Evolutionary conservation across 1,140 invertebrate species (phyloP), one percentile per base, ranked within the genome.

Genomic region (Bactericera cockerelli): DNA sequence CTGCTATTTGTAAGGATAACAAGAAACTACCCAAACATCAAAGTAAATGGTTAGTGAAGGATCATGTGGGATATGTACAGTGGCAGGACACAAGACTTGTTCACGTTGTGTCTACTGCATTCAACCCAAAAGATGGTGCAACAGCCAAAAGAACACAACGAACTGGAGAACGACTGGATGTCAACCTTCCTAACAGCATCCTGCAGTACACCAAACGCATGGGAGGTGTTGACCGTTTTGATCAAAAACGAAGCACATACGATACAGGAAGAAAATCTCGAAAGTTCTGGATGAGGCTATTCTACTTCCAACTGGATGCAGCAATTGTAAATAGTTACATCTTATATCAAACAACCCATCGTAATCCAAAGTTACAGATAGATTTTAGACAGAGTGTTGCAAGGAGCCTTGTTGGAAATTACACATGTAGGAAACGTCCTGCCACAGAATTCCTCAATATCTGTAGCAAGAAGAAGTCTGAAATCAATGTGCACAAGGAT

Each of bases 141-240:
- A 13, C 25, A 11, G 63, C 63, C 26, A 63, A 64, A 53, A 58
- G 56, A 19, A 61, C 39, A 55, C 38, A 63, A 26, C 26, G 49
- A 14, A 26, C n/a, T 49, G 39, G 54, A 31, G 25, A 53, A 60
- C 58, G 55, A 16, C 57, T 62, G 42, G 26, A 57, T 38, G 61
- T 64, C 26, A 57, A 38, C 21, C 59, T 55, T 38, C 61, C 62
- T 21, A 39, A 55, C 36, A 26, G 56, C 26, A 36, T 66, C 22
- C 2, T 53, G 16, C 19, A 63, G 2, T 66, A 66, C 54, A 64
- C 64, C 33, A 58, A 65, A 42, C 61, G 57, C 56, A 65, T 63
- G 63, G 63, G 63, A 6, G 59, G 62, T 13, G 63, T 66, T 16
- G 62, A 66, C 49, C 26, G 55, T 21, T 63, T 62, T 56, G 63